phyloP scores from a whole-genome alignment of 1,140 invertebrate genomes.

The Coelopa frigida region DNA sequence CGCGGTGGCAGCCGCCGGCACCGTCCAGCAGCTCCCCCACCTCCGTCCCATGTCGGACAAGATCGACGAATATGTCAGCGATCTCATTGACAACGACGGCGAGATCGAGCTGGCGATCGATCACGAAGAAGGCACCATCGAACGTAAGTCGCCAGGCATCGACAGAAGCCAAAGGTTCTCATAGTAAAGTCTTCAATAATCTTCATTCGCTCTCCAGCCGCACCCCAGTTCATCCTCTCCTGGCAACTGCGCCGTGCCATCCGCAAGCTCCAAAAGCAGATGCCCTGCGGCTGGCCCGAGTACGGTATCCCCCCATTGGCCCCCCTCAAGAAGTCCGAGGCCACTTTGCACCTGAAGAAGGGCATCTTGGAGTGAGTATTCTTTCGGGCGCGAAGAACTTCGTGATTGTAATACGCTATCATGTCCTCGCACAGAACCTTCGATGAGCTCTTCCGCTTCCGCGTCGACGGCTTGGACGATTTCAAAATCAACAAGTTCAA shows the following conservation, averaged over 20 bases:
- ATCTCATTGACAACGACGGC: slow-evolving; percentile 24
- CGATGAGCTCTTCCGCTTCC: slow-evolving; percentile 30
- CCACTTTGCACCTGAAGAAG: slow-evolving; percentile 22
- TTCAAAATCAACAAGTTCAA: slow-evolving; percentile 35
- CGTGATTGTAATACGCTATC: background rate
- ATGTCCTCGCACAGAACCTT: slow-evolving; percentile 22
- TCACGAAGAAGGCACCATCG: slow-evolving; percentile 17
- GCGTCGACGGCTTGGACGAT: slow-evolving; percentile 33
- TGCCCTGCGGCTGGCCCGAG: slow-evolving; percentile 34
- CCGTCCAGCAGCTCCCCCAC: slow-evolving; percentile 19
- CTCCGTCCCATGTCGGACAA: background rate
- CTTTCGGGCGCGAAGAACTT: background rate
- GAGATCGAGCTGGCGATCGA: slow-evolving; percentile 30
- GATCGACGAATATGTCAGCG: slow-evolving; percentile 8
- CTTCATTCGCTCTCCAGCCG: slow-evolving; percentile 18
- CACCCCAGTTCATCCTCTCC: slow-evolving; percentile 31
- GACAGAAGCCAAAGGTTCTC: background rate
- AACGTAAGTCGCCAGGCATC: slow-evolving; percentile 22
- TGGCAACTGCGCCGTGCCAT: slow-evolving; percentile 38
- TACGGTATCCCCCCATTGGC: slow-evolving; percentile 35
- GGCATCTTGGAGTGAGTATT: slow-evolving; percentile 29
- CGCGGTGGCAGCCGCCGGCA: slow-evolving; percentile 32
- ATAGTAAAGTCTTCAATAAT: background rate
- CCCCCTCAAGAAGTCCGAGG: slow-evolving; percentile 27
- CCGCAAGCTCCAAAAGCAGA: slow-evolving; percentile 33